A percentile compares a stretch with the other conserved stretches of the same genome.
These are phyloP conservation scores for Chaenogobius annularis DNA, from an alignment of 2,113 vertebrate species.

Conservation along the genomic window DNA sequence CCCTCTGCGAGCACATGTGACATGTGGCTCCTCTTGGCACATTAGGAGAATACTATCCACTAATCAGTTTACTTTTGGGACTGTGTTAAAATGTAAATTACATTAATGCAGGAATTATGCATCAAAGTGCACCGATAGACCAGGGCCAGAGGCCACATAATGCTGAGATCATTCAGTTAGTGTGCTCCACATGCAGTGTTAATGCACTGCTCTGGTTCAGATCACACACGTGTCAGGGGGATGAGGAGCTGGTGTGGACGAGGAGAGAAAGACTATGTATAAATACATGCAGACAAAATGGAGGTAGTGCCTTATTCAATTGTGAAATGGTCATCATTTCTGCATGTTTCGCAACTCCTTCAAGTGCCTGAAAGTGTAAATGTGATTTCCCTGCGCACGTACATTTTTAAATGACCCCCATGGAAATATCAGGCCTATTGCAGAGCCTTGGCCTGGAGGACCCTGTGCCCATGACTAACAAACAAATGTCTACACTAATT, in stretches of 20 bases:
- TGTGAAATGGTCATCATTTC: conserved; percentile 59
- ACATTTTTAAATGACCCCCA: conserved; percentile 62
- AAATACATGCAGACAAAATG: conserved; percentile 65
- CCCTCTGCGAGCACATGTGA: conserved; percentile 65
- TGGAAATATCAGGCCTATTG: conserved; percentile 60
- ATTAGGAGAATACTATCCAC: conserved; percentile 81
- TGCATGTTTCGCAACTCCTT: conserved; percentile 53
- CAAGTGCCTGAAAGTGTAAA: conserved; percentile 59
- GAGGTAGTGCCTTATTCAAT: conserved; percentile 71
- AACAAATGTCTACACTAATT: conserved; percentile 79
- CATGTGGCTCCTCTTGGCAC: conserved; percentile 69
- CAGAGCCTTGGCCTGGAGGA: conserved; percentile 67
- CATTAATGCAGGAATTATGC: conserved; percentile 81
- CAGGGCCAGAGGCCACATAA: conserved; percentile 73
- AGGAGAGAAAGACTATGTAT: conserved; percentile 59
- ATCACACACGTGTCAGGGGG: conserved; percentile 67
- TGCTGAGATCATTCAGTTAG: conserved; percentile 77
- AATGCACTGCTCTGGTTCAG: conserved; percentile 78
- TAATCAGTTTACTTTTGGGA: conserved; percentile 80
- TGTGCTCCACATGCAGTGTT: conserved; percentile 76
- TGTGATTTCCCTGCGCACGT: conserved; percentile 69
- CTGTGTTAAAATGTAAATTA: conserved; percentile 82
- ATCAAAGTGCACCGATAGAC: conserved; percentile 72
- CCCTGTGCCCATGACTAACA: conserved; percentile 72
- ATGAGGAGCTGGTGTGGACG: conserved; percentile 58